Conservation (phyloP, 2,113 vertebrate species). For the Todiramphus saurophagus region DNA sequence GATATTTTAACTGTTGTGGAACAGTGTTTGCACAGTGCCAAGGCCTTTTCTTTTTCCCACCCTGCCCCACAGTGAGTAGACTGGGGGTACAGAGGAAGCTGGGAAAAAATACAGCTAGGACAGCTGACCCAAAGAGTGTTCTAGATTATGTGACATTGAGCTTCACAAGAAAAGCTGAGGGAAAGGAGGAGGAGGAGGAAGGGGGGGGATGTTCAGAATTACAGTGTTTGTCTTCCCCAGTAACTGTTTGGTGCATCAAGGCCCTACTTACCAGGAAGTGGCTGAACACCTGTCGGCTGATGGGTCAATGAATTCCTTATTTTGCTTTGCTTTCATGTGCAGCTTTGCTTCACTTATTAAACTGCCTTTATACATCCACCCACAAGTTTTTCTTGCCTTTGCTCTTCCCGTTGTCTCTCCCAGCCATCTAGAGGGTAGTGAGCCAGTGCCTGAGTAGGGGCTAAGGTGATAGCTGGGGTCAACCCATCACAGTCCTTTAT, state of each 20-base stretch:
- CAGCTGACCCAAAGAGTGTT: neutral
- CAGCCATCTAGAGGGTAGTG: accelerated
- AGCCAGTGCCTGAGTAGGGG: neutral
- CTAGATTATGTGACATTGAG: accelerated
- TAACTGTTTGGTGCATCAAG: accelerated
- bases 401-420: neutral
- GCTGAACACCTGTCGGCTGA: neutral
- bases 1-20: neutral
- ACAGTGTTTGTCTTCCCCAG: neutral
- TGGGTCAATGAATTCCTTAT: neutral
- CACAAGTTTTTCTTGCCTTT: neutral
- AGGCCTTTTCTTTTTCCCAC: neutral
- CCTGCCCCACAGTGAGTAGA: neutral
- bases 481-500: neutral
- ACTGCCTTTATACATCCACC: neutral
- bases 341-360: neutral
- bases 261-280: neutral
- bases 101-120: neutral
- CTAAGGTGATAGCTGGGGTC: neutral
- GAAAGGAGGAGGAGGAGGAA: neutral
- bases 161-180: neutral
- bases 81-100: neutral
- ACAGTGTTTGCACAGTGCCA: neutral
- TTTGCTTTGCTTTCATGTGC: neutral
- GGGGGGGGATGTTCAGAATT: neutral